These are phyloP conservation scores for Lasiurus borealis DNA, from an alignment of 2,113 vertebrate genomes.

Conservation along the genomic window DNA sequence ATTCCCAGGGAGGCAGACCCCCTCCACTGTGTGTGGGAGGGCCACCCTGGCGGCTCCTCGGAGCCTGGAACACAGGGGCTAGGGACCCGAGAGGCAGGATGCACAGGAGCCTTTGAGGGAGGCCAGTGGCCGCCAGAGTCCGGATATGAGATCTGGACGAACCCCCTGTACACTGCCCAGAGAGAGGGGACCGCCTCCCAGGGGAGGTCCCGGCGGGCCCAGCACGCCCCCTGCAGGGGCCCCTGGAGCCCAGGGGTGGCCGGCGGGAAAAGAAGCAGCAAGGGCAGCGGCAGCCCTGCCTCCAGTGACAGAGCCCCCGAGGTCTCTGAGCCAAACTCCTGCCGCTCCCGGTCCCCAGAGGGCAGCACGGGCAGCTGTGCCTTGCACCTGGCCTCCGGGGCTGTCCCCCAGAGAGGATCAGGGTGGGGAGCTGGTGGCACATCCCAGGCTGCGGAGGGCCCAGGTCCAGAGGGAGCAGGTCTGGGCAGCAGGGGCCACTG, in stretches of 20 bases:
- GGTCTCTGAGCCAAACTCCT: slow-evolving; percentile 86
- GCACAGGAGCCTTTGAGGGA: slow-evolving; percentile 85
- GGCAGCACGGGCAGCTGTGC: slow-evolving; percentile 85
- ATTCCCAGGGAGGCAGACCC: slow-evolving; percentile 65
- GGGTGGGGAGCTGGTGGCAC: slow-evolving; percentile 64
- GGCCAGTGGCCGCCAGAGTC: slow-evolving; percentile 85
- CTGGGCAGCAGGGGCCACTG: not conserved
- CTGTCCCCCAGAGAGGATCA: slow-evolving; percentile 69
- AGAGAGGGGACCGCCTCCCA: slow-evolving; percentile 64
- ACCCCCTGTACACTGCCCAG: slow-evolving; percentile 85
- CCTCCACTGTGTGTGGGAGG: not conserved
- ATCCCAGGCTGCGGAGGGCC: slow-evolving; percentile 59
- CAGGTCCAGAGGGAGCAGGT: slow-evolving; percentile 68
- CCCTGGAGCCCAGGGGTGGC: slow-evolving; percentile 86
- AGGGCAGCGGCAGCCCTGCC: slow-evolving; percentile 85
- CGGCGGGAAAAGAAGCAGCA: slow-evolving; percentile 84
- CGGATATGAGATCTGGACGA: slow-evolving; percentile 93
- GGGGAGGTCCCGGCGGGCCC: slow-evolving; percentile 76
- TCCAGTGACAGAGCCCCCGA: slow-evolving; percentile 89
- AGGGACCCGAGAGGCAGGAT: slow-evolving; percentile 45
- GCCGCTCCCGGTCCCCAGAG: slow-evolving; percentile 87
- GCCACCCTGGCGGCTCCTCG: slow-evolving; percentile 83
- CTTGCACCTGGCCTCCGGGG: slow-evolving; percentile 80
- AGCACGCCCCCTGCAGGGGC: slow-evolving; percentile 87
- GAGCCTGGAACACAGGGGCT: slow-evolving; percentile 84